These are phyloP conservation scores for Naja naja DNA, from an alignment of 2,113 vertebrate species.

Conservation along the genomic window DNA sequence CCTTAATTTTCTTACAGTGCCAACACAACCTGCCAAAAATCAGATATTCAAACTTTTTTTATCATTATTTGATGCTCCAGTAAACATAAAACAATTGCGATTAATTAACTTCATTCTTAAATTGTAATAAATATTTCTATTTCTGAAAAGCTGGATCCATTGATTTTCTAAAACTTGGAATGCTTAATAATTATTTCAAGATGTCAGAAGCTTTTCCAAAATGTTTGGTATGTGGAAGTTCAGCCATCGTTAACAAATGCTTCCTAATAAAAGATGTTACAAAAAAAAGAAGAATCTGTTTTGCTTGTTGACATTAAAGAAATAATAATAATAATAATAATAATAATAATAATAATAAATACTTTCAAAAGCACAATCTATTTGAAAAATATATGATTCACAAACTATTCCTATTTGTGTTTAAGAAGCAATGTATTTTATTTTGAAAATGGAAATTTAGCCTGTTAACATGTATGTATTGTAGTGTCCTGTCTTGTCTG, in stretches of 20 bases:
- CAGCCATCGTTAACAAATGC: not conserved
- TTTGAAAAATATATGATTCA: not conserved
- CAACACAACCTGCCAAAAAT: not conserved
- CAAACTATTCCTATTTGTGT: not conserved
- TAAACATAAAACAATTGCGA: not conserved
- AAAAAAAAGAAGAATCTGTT: not conserved
- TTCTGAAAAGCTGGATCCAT: not conserved
- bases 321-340: not conserved
- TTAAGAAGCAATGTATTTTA: not conserved
- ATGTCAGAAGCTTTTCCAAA: not conserved
- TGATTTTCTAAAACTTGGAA: not conserved
- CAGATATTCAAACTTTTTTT: not conserved
- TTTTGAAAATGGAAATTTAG: not conserved
- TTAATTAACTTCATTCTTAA: not conserved
- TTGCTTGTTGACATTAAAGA: not conserved
- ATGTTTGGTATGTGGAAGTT: not conserved
- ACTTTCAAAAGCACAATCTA: not conserved
- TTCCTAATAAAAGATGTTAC: not conserved
- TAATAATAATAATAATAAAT: accelerated
- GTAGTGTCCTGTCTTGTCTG: not conserved
- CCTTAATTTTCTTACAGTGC: not conserved
- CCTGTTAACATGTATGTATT: not conserved
- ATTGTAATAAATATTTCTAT: not conserved
- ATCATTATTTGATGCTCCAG: not conserved
- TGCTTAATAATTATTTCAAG: not conserved